Evolutionary conservation across 2,113 vertebrate species (phyloP).

Genomic region (Athene noctua): DNA sequence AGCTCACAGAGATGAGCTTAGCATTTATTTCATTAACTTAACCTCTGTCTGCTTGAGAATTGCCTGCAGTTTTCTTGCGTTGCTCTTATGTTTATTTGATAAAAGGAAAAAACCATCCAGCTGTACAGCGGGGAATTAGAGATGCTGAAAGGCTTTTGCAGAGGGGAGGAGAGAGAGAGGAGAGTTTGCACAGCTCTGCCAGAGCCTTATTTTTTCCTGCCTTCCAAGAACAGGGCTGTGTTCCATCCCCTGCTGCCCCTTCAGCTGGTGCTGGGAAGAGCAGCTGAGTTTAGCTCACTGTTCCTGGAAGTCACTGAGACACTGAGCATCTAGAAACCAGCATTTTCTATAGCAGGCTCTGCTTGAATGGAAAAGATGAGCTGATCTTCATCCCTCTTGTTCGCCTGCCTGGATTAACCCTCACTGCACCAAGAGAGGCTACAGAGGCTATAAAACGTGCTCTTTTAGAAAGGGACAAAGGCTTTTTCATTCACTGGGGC

Average conservation of each 20-base stretch:
- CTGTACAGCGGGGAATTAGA: background rate
- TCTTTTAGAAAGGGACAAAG: background rate
- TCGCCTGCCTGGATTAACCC: constrained; percentile 15
- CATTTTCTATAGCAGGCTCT: constrained; percentile 21
- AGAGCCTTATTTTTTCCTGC: constrained; percentile 64
- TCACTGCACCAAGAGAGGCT: background rate
- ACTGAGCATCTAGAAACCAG: constrained; percentile 35
- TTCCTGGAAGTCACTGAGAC: constrained; percentile 70
- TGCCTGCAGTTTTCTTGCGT: background rate
- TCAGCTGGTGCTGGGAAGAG: constrained; percentile 71
- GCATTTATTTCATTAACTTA: constrained; percentile 3
- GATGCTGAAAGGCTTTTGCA: constrained; percentile 11
- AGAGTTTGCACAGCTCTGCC: constrained; percentile 34
- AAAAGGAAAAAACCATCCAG: background rate
- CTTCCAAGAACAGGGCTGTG: constrained; percentile 70
- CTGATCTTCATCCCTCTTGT: constrained; percentile 3
- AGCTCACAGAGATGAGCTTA: background rate
- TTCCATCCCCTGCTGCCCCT: constrained; percentile 64
- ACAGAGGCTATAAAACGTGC: background rate
- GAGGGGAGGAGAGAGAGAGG: background rate
- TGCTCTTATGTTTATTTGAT: constrained; percentile 13
- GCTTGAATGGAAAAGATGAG: constrained; percentile 60
- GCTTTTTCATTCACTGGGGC: background rate
- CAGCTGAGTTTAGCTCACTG: constrained; percentile 67
- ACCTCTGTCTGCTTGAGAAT: background rate